Evolutionary conservation across 2,113 vertebrate species (phyloP), one percentile per base, ranked within the genome.

Genomic region (Antigone vipio): DNA sequence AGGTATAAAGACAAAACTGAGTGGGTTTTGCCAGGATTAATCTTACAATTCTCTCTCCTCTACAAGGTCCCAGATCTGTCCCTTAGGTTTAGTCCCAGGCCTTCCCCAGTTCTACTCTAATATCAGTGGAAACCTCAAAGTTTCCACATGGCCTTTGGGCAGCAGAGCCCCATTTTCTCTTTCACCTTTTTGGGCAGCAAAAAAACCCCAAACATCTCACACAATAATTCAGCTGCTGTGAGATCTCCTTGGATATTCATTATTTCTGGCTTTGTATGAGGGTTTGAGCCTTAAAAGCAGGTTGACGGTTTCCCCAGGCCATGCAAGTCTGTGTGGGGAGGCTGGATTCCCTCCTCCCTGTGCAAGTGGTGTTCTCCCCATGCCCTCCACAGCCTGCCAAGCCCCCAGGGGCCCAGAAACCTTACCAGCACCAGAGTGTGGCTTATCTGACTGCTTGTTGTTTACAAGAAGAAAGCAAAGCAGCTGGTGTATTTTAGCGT

Each of bases 401-500:
- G 69, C 30, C 44, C 60, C 19, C 34, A 71, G 64, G 49, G 76
- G 9, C 26, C 53, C 3, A 11, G 44, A 72, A 44, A 45, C 52
- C 72, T 74, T 59, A 49, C 15, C 35, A 68, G 45, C 38, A 55
- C 40, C n/a, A 66, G 68, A 40, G 40, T 53, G 52, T 64, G 60
- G 34, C 34, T 93, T 67, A 44, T 73, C 59, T 86, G 82, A 11
- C 59, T 86, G 69, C 53, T 53, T 59, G 59, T 55, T 83, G 17
- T 71, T 34, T 35, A 68, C 40, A 68, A 88, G 44, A 67, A 52
- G 35, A 49, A 76, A 74, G 21, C 56, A 69, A 89, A 94, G 85
- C 86, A 93, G 60, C 49, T 89, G 79, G 86, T 92, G 45, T 64
- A n/a, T 87, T 96, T 94, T 89, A 95, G 79, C 58, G 84, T 74